Base-by-base conservation (phyloP, 2,797 vertebrate genomes). In the Myoxocephalus aenaeus region DNA sequence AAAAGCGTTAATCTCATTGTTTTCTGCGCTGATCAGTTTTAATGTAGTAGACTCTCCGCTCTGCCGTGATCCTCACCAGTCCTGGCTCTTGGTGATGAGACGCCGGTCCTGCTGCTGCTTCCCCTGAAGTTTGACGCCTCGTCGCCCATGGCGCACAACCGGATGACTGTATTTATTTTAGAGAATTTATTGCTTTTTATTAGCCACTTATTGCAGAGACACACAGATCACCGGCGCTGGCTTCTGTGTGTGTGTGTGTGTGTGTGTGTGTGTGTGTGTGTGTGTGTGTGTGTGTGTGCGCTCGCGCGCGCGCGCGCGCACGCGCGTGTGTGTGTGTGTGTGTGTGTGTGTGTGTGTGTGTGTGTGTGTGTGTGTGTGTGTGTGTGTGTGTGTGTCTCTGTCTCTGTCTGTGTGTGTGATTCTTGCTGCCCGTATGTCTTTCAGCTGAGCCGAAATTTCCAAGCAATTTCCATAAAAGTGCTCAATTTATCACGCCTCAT, bases 71-170 rank as follows among this genome's bases (percentile, higher is more conserved):
- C 84, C 82, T 80, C 76, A 71, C 46, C 84, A 71, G 87, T 90
- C 87, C 88, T 65, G 85, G 84, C 61, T 86, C 77, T 77, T 56
- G 88, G 77, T 79, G 86, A 87, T 66, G 81, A 91, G 81, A 82
- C 85, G 64, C 92, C 85, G 75, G 89, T 90, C 64, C 83, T 83
- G 85, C 85, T 85, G 90, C 91, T 85, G 90, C 91, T 90, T 86
- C 89, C 86, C 92, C 93, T 86, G 88, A 95, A 95, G 90, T 95
- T 95, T 93, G 88, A 89, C 85, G 88, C 86, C 87, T 90, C 89
- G 84, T 92, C 91, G 86, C 86, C 88, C 94, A 95, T 95, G 61
- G 92, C 93, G 91, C 92, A 91, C 82, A 56, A 34, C 58, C 82
- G 71, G 87, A 89, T 88, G 70, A 73, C 81, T 80, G 75, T 88